A percentile compares a stretch with the other conserved stretches of the same genome.
phyloP scores from a whole-genome alignment of 2,113 vertebrate species.

The Macquaria australasica region DNA sequence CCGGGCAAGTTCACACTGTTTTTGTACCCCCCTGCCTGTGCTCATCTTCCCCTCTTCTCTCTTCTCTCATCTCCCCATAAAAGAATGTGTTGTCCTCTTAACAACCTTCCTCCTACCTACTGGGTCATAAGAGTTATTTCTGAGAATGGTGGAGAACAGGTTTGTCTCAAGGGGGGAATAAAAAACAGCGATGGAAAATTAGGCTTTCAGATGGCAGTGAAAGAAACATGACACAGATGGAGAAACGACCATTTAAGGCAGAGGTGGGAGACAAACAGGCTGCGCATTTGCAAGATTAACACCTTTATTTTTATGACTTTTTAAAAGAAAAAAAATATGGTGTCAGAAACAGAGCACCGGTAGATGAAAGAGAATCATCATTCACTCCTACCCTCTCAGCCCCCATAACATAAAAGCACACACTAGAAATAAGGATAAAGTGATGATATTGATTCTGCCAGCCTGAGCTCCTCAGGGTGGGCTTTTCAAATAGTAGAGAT shows the following conservation, averaged over 20 bases:
- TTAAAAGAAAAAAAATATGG: not conserved
- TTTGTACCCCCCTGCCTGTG: not conserved
- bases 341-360: not conserved
- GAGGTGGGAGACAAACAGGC: not conserved
- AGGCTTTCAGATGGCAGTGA: not conserved
- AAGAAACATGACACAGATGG: slow-evolving; percentile 25
- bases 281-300: slow-evolving; percentile 1
- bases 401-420: slow-evolving; percentile 15
- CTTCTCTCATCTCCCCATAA: slow-evolving; percentile 24
- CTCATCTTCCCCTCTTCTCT: slow-evolving; percentile 6
- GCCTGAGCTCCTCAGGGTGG: not conserved
- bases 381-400: not conserved
- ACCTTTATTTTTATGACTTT: not conserved
- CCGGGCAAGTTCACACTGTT: not conserved
- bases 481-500: slow-evolving; percentile 23
- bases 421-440: slow-evolving; percentile 18
- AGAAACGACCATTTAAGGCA: slow-evolving; percentile 17
- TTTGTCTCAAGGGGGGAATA: not conserved
- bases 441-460: slow-evolving; percentile 37
- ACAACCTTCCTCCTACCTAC: slow-evolving; percentile 44
- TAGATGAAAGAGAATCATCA: slow-evolving; percentile 21
- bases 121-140: slow-evolving; percentile 44
- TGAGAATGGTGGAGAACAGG: slow-evolving; percentile 17
- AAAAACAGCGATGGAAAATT: slow-evolving; percentile 29
- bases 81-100: slow-evolving; percentile 41